Evolutionary conservation across 2,888 invertebrate genomes (phyloP), one percentile per base, ranked within the genome.

Genomic region (Odontocerum albicorne): DNA sequence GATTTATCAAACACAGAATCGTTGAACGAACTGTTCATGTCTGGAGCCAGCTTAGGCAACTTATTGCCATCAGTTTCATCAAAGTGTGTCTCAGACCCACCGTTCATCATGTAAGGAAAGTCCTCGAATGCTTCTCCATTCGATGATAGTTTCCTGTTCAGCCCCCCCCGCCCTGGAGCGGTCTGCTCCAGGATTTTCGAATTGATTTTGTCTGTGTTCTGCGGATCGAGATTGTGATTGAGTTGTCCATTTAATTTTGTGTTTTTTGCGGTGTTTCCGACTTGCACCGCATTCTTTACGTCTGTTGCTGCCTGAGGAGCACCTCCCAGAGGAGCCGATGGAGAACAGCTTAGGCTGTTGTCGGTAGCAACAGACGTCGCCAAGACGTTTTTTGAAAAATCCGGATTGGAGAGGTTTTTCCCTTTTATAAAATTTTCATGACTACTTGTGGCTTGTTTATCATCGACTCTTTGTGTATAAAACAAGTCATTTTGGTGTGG

Each of bases 341-440:
- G 55, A 57, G 72, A 66, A 53, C 57, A 51, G 59, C 70, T 70
- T 70, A 66, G 67, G 66, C 68, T 68, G 70, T 70, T 71, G 68
- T 21, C 70, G 74, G 70, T 76, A 79, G 73, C 80, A 75, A 81
- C 87, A 86, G 86, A 81, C 86, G 87, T 84, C 84, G 80, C 82
- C 75, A 73, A 77, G 74, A 72, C 86, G 87, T 87, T 88, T 88
- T 87, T 87, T 87, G 87, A 66, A 72, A 66, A 65, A 46, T 38
- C 51, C 13, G 19, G 16, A 22, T 51, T 42, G 27, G 20, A 49
- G 17, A 19, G 16, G 17, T 44, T 43, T 43, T 42, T 21, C 35
- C 17, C 27, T 35, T n/a, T n/a, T n/a, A n/a, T n/a, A n/a, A n/a
- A n/a, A 15, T 21, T 33, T 17, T 4, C 15, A 35, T 50, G 19